phyloP scores from a whole-genome alignment of 2,888 invertebrate genomes.

The Cerceris rybyensis region DNA sequence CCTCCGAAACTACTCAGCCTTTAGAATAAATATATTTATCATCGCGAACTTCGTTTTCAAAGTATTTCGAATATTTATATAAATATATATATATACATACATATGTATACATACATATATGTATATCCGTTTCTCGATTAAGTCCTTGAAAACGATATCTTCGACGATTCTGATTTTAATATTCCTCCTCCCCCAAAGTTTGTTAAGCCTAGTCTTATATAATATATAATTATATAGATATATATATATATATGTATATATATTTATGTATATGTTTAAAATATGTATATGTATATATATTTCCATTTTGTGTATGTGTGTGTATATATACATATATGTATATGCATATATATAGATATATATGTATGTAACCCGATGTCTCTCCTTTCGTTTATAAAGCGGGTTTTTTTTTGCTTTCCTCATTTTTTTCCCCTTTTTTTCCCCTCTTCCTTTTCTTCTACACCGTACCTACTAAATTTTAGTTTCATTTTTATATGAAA shows the following conservation, averaged over 20 bases:
- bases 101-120: conserved; percentile 33
- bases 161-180: conserved; percentile 44
- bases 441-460: conserved; percentile 68
- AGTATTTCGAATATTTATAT: conserved; percentile 58
- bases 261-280: too few relatives aligned
- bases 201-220: conserved; percentile 76
- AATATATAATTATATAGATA: conserved; percentile 14
- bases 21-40: conserved; percentile 50
- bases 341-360: conserved; percentile 12
- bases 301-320: background rate
- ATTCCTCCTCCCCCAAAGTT: conserved; percentile 71
- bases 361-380: conserved; percentile 35
- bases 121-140: conserved; percentile 40
- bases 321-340: conserved; percentile 6
- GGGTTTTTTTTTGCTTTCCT: conserved; percentile 43
- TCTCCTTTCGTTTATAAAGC: conserved; percentile 55
- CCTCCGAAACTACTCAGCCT: conserved; percentile 62
- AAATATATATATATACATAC: conserved; percentile 32
- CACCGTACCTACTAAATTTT: conserved; percentile 78
- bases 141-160: conserved; percentile 38
- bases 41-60: conserved; percentile 49
- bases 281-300: conserved; percentile 3
- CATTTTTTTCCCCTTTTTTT: conserved; percentile 23
- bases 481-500: conserved; percentile 78
- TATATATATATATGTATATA: conserved; percentile 12